Percentiles rank a stretch among this genome's conserved stretches.
These are phyloP conservation scores for Solenopsis fugax DNA, from an alignment of 1,140 invertebrate species.

Conservation along the genomic window DNA sequence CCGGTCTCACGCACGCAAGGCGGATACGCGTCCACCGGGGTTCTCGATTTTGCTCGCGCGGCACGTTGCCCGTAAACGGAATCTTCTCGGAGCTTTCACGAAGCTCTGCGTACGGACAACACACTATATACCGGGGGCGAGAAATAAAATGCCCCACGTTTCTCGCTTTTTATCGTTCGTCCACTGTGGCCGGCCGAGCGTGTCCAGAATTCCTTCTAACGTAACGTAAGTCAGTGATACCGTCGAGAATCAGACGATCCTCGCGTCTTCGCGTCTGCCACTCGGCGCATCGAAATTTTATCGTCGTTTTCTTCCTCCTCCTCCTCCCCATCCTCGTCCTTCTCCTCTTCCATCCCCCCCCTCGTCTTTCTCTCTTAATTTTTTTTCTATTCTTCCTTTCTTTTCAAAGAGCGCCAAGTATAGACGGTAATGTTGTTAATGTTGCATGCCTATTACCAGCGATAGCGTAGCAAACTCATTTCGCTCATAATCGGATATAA, in stretches of 20 bases:
- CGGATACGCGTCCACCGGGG: slow-evolving; percentile 69
- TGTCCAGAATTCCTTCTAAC: slow-evolving; percentile 73
- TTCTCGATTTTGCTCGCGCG: slow-evolving; percentile 73
- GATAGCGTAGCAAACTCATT: slow-evolving; percentile 2
- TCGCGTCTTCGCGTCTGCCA: slow-evolving; percentile 41
- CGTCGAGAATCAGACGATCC: slow-evolving; percentile 67
- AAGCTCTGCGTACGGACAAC: slow-evolving; percentile 73
- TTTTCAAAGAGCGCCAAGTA: not conserved
- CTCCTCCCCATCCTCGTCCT: not conserved
- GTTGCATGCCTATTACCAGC: not conserved
- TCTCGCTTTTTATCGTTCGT: slow-evolving; percentile 74
- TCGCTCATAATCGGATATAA: slow-evolving; percentile 1
- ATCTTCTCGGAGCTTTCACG: slow-evolving; percentile 74
- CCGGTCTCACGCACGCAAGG: slow-evolving; percentile 71
- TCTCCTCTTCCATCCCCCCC: not conserved
- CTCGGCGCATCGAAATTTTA: slow-evolving; percentile 57
- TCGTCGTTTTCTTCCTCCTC: not conserved
- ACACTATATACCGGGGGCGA: slow-evolving; percentile 52
- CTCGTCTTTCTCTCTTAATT: not conserved
- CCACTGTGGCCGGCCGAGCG: slow-evolving; percentile 73
- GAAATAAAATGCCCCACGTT: slow-evolving; percentile 76
- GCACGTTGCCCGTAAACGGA: slow-evolving; percentile 78
- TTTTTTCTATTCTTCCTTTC: not conserved
- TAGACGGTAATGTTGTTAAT: not conserved
- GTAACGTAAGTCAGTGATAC: slow-evolving; percentile 68